Percentiles rank a stretch among this genome's conserved stretches.
Evolutionary conservation across 2,113 vertebrate species (phyloP).

Genomic region (Cheilinus undulatus): DNA sequence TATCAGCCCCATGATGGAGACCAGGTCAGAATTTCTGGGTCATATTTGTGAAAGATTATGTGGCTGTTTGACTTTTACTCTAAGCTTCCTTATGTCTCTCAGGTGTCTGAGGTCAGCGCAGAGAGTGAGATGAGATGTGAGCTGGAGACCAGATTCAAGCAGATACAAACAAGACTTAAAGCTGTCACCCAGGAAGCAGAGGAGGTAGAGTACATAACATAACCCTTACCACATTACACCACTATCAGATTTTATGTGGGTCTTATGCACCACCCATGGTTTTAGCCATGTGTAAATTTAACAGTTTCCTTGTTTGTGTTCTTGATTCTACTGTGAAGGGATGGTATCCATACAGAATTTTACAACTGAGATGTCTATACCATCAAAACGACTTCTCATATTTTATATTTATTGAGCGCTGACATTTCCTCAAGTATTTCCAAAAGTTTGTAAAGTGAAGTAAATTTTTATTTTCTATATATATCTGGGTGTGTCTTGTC

Average conservation of each 20-base stretch:
- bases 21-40: conserved; percentile 79
- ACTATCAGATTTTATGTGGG: neutral
- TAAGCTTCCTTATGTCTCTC: neutral
- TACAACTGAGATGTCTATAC: no score
- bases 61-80: neutral
- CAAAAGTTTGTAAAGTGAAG: no score
- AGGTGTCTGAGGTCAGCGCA: conserved; percentile 87
- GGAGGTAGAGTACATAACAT: conserved; percentile 66
- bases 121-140: conserved; percentile 85
- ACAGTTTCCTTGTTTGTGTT: no score
- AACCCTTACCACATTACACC: neutral
- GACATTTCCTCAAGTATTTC: no score
- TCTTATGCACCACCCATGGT: neutral
- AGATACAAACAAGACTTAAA: conserved; percentile 85
- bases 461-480: no score
- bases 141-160: conserved; percentile 86
- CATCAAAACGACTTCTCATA: no score
- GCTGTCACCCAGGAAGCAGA: conserved; percentile 82
- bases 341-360: no score
- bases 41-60: neutral
- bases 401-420: no score
- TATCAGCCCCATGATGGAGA: conserved; percentile 91
- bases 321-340: no score
- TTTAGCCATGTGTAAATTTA: no score
- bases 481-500: no score